These are phyloP conservation scores for Diorhabda elongata DNA, from an alignment of 1,140 invertebrate species.

Conservation along the genomic window DNA sequence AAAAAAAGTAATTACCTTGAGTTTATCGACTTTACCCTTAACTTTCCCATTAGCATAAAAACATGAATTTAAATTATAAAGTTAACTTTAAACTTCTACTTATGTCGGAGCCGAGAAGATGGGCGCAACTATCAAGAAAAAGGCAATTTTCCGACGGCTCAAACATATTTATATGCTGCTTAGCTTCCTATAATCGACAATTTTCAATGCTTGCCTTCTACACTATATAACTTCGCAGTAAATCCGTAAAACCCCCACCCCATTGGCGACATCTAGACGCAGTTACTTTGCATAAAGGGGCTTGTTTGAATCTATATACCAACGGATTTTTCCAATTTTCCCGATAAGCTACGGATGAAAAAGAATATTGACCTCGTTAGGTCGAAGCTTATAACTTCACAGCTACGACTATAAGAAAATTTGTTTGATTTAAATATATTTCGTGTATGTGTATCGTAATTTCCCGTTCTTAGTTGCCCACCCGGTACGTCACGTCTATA, in stretches of 20 bases:
- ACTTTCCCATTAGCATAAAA: slow-evolving; percentile 7
- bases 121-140: slow-evolving; percentile 8
- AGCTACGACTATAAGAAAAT: background rate
- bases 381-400: background rate
- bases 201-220: slow-evolving; percentile 39
- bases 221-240: slow-evolving; percentile 36
- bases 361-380: slow-evolving; percentile 2
- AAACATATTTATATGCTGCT: slow-evolving; percentile 40
- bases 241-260: slow-evolving; percentile 31
- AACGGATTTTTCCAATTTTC: slow-evolving; percentile 37
- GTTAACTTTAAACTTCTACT: background rate
- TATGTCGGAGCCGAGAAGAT: background rate
- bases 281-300: slow-evolving; percentile 38
- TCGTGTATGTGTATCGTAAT: too few relatives aligned
- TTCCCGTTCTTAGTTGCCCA: too few relatives aligned
- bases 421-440: background rate
- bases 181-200: slow-evolving; percentile 42
- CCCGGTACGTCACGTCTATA: too few relatives aligned
- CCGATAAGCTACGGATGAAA: slow-evolving; percentile 28
- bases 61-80: slow-evolving; percentile 17
- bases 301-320: slow-evolving; percentile 38
- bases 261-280: slow-evolving; percentile 41
- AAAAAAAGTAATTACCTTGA: slow-evolving; percentile 7
- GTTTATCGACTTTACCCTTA: background rate
- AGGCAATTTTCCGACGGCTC: slow-evolving; percentile 29